A percentile compares a stretch with the other conserved stretches of the same genome.
These are phyloP conservation scores for Mormyrus iriodes DNA, from an alignment of 2,113 vertebrate species.

Conservation along the genomic window DNA sequence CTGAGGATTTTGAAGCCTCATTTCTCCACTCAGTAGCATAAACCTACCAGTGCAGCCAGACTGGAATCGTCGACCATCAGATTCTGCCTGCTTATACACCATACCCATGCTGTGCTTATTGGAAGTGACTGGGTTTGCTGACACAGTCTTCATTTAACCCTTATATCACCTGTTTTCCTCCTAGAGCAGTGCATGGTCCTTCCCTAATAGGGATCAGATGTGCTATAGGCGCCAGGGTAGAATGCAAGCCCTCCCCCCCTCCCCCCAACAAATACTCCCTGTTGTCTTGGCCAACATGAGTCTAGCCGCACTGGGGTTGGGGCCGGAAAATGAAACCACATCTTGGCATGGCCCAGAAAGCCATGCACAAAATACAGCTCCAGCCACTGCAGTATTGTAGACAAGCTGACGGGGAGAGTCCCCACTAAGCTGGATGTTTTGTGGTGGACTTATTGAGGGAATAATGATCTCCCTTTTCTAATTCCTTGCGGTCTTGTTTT, in stretches of 20 bases:
- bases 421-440: not conserved
- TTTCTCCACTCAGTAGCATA: not conserved
- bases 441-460: not conserved
- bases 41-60: not conserved
- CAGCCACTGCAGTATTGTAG: not conserved
- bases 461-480: not conserved
- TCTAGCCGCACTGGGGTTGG: constrained; percentile 10
- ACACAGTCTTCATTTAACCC: constrained; percentile 31
- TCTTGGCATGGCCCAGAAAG: not conserved
- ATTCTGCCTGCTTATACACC: not conserved
- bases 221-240: constrained; percentile 62
- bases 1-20: not conserved
- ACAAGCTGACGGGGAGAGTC: not conserved
- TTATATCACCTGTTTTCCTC: constrained; percentile 22
- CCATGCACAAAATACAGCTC: not conserved
- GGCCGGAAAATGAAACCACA: not conserved
- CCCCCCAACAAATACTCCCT: constrained; percentile 47
- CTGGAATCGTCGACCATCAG: not conserved
- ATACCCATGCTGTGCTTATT: constrained; percentile 1
- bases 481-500: not conserved
- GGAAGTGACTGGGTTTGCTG: constrained; percentile 2
- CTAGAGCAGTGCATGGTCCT: constrained; percentile 45
- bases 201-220: constrained; percentile 68
- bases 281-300: constrained; percentile 11
- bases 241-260: constrained; percentile 47